A percentile compares a stretch with the other conserved stretches of the same genome.
These are phyloP conservation scores for Mactromeris polynyma DNA, from an alignment of 2,888 invertebrate genomes.

Conservation along the genomic window DNA sequence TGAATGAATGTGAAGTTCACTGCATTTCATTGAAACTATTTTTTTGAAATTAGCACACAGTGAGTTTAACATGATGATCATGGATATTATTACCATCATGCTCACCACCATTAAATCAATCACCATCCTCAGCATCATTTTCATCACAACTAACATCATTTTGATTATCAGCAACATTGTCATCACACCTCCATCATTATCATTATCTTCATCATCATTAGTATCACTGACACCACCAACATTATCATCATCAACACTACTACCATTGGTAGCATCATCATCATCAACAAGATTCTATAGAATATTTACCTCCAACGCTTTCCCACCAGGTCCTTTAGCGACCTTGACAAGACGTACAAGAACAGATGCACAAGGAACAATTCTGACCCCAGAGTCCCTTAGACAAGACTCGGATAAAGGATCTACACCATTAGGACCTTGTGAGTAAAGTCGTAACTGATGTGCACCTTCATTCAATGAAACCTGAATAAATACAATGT, in stretches of 20 bases:
- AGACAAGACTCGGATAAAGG: constrained; percentile 82
- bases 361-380: constrained; percentile 85
- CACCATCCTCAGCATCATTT: background rate
- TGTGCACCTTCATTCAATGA: constrained; percentile 86
- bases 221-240: background rate
- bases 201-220: background rate
- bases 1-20: too few species aligned
- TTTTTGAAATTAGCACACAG: too few species aligned
- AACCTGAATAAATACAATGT: constrained; percentile 74
- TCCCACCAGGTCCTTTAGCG: constrained; percentile 83
- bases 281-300: background rate
- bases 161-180: background rate
- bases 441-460: constrained; percentile 83
- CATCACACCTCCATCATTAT: background rate
- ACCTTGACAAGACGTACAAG: constrained; percentile 84
- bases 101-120: background rate
- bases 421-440: constrained; percentile 85
- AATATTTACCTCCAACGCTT: constrained; percentile 82
- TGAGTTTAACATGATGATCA: too few species aligned
- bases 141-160: background rate
- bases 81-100: too few species aligned
- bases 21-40: too few species aligned
- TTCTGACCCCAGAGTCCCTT: constrained; percentile 76
- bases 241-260: background rate
- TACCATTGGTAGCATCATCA: too few species aligned